Evolutionary conservation across 2,888 invertebrate genomes (phyloP).

Genomic region (Papilio gigon): DNA sequence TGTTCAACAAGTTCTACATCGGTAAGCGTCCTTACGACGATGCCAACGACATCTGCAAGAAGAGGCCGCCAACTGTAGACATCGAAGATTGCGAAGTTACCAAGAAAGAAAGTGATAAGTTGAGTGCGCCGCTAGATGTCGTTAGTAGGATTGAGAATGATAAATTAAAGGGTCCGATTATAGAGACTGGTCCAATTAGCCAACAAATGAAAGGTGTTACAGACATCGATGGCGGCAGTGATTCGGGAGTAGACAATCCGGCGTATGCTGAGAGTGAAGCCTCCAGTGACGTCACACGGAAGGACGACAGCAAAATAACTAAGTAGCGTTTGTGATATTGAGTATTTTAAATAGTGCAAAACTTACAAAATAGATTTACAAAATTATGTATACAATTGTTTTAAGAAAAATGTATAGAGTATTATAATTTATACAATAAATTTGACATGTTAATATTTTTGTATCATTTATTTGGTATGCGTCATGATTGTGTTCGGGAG

Average conservation of each 20-base stretch:
- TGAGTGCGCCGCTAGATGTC: conserved; percentile 59
- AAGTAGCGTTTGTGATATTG: conserved; percentile 51
- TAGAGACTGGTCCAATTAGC: conserved; percentile 47
- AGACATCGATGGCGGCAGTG: conserved; percentile 75
- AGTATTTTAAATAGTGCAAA: conserved; percentile 40
- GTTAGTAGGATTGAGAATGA: conserved; percentile 52
- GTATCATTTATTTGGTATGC: not conserved
- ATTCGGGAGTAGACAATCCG: conserved; percentile 76
- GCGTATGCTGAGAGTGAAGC: conserved; percentile 69
- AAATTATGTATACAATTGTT: conserved; percentile 26
- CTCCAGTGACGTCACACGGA: conserved; percentile 41
- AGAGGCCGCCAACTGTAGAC: conserved; percentile 71
- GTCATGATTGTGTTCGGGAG: conserved; percentile 8
- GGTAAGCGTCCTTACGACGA: conserved; percentile 79
- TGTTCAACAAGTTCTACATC: conserved; percentile 86
- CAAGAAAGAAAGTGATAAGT: conserved; percentile 56
- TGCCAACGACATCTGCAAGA: conserved; percentile 83
- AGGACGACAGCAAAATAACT: conserved; percentile 55
- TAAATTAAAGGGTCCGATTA: conserved; percentile 46
- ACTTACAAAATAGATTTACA: conserved; percentile 49
- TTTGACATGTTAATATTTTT: conserved; percentile 34
- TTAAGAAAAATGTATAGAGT: conserved; percentile 35
- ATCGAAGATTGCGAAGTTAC: conserved; percentile 62
- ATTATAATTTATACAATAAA: conserved; percentile 43
- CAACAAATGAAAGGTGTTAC: conserved; percentile 55